phyloP scores from a whole-genome alignment of 1,140 invertebrate species.

The Camponotus vicinus region DNA sequence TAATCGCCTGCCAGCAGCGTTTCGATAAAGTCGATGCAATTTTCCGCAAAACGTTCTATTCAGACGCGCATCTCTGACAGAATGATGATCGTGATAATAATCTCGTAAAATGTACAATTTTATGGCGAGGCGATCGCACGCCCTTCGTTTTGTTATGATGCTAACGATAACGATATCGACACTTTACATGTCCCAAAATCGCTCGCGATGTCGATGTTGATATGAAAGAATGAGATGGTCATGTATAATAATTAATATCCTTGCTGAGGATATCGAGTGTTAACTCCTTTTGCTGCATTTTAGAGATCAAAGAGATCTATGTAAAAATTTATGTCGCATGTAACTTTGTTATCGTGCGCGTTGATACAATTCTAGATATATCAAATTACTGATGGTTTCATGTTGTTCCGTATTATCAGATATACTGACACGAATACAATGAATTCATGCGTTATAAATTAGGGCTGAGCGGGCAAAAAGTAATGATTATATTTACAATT shows the following conservation, averaged over 20 bases:
- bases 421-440: background rate
- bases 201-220: background rate
- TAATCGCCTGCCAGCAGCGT: conserved; percentile 30
- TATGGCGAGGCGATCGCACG: conserved; percentile 2
- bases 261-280: conserved; percentile 1
- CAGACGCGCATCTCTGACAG: background rate
- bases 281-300: background rate
- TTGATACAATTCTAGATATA: conserved; percentile 29
- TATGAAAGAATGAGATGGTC: background rate
- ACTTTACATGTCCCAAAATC: conserved; percentile 2
- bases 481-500: background rate
- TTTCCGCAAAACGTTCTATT: conserved; percentile 29
- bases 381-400: conserved; percentile 20
- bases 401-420: background rate
- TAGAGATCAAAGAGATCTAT: conserved; percentile 9
- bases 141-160: background rate
- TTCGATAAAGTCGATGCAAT: conserved; percentile 3
- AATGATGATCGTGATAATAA: conserved; percentile 2
- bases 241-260: conserved; percentile 21
- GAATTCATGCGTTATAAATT: background rate
- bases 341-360: conserved; percentile 24
- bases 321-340: background rate
- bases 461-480: background rate
- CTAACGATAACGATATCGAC: conserved; percentile 19
- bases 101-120: conserved; percentile 41